phyloP scores from a whole-genome alignment of 2,797 vertebrate genomes.

The Oophaga sylvatica region DNA sequence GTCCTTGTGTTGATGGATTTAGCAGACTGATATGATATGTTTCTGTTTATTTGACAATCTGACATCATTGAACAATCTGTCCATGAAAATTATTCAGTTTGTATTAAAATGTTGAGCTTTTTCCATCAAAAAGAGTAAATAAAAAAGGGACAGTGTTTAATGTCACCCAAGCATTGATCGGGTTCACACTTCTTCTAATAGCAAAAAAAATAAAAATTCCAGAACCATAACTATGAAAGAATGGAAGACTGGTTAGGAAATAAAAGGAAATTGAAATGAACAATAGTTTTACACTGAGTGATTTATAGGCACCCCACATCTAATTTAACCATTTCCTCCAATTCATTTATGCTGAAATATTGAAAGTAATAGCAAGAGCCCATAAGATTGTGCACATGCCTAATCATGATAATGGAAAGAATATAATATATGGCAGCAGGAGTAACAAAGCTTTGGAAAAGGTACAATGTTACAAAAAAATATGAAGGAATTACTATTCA shows the following conservation, averaged over 20 bases:
- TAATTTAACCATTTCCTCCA: background rate
- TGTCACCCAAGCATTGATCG: slow-evolving; percentile 4
- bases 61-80: slow-evolving; percentile 22
- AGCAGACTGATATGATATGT: slow-evolving; percentile 15
- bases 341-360: slow-evolving; percentile 1
- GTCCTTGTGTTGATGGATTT: background rate
- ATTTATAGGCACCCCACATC: background rate
- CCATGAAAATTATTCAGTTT: background rate
- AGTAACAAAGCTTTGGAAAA: slow-evolving; percentile 26
- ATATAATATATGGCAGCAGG: slow-evolving; percentile 15
- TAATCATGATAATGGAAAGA: slow-evolving; percentile 36
- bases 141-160: slow-evolving; percentile 7
- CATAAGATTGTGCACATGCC: slow-evolving; percentile 34
- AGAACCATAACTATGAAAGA: background rate
- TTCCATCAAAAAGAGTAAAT: slow-evolving; percentile 15
- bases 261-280: slow-evolving; percentile 9
- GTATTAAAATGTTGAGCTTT: slow-evolving; percentile 25
- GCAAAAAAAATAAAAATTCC: background rate
- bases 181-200: background rate
- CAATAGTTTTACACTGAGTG: slow-evolving; percentile 1
- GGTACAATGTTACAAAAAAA: slow-evolving; percentile 51
- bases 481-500: slow-evolving; percentile 56
- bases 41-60: background rate
- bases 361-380: slow-evolving; percentile 1
- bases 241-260: background rate